These are phyloP conservation scores for Ceratosolen solmsi DNA, from an alignment of 1,140 invertebrate genomes.

Conservation along the genomic window DNA sequence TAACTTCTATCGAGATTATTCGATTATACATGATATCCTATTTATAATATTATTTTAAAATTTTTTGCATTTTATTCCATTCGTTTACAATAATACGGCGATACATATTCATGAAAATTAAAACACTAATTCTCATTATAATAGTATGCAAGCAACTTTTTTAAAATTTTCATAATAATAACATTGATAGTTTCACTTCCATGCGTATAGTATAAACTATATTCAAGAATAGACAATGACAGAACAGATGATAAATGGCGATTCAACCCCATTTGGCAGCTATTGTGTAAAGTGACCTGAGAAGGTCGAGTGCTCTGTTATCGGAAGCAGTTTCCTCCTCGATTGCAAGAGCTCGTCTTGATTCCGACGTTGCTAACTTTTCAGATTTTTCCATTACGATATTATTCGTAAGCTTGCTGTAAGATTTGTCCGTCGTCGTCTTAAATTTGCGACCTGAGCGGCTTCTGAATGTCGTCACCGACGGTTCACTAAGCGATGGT, in stretches of 20 bases:
- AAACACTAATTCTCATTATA: background rate
- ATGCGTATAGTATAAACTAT: background rate
- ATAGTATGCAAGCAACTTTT: background rate
- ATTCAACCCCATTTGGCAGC: conserved; percentile 83
- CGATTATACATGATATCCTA: background rate
- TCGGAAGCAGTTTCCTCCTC: conserved; percentile 77
- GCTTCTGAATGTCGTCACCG: conserved; percentile 68
- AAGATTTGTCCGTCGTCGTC: conserved; percentile 47
- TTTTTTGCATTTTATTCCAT: background rate
- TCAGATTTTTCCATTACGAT: conserved; percentile 66
- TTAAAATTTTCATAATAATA: conserved; percentile 30
- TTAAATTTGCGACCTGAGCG: conserved; percentile 64
- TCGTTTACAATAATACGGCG: background rate
- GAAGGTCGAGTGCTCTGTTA: conserved; percentile 83
- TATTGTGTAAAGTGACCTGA: conserved; percentile 86
- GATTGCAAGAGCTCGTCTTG: conserved; percentile 68
- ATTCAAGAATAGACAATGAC: conserved; percentile 20
- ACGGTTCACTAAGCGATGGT: conserved; percentile 56
- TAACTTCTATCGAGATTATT: background rate
- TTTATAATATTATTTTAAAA: background rate
- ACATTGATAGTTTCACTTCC: background rate
- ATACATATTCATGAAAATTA: background rate
- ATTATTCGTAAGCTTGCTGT: conserved; percentile 47
- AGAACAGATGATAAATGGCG: conserved; percentile 17
- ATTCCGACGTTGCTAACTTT: conserved; percentile 49